phyloP scores from a whole-genome alignment of 1,140 invertebrate species.

The Portunus trituberculatus region DNA sequence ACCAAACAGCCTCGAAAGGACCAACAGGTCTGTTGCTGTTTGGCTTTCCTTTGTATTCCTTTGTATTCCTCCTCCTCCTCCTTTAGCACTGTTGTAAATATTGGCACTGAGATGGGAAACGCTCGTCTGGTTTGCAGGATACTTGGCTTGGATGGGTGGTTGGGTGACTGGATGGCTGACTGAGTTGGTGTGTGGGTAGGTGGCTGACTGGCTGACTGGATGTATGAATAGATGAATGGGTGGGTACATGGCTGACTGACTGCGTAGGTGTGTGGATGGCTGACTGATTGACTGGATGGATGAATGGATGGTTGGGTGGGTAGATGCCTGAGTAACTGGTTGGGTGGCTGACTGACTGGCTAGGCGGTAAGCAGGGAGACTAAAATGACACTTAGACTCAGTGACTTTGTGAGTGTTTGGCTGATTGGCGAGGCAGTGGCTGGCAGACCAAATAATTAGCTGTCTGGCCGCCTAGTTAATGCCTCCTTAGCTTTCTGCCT shows the following conservation, averaged over 20 bases:
- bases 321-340: background rate
- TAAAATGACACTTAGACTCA: background rate
- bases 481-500: background rate
- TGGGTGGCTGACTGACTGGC: background rate
- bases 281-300: background rate
- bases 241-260: background rate
- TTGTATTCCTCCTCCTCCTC: background rate
- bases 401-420: background rate
- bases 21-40: too few species aligned
- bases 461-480: background rate
- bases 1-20: too few species aligned
- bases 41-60: too few species aligned
- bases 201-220: background rate
- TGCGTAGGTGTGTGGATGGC: background rate
- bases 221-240: background rate
- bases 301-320: background rate
- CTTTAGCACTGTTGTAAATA: conserved; percentile 10
- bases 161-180: background rate
- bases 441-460: background rate
- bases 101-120: background rate
- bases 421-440: background rate
- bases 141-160: background rate
- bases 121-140: too few species aligned
- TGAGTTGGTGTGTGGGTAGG: background rate
- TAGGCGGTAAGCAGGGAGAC: background rate